Evolutionary conservation across 2,888 invertebrate genomes (phyloP).

Genomic region (Campoplex nolae): DNA sequence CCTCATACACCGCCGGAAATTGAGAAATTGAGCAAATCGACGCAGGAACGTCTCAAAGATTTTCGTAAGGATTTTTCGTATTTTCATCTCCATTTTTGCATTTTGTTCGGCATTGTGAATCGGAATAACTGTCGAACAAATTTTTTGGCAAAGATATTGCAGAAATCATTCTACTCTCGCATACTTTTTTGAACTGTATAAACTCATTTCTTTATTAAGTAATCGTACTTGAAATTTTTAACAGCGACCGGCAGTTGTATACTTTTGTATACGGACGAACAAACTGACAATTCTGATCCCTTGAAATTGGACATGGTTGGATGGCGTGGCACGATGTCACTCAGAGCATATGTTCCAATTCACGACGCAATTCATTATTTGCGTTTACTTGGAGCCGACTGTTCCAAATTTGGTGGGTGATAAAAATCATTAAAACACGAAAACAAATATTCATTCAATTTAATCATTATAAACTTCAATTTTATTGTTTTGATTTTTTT

Average conservation of each 20-base stretch:
- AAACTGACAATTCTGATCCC: conserved; percentile 85
- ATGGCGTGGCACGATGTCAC: conserved; percentile 95
- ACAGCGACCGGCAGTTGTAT: conserved; percentile 91
- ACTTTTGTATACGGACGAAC: conserved; percentile 87
- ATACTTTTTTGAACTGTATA: not conserved
- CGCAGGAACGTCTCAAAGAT: conserved; percentile 89
- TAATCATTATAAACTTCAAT: conserved; percentile 80
- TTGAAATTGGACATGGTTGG: conserved; percentile 91
- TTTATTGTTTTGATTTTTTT: not conserved
- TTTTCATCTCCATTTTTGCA: not conserved
- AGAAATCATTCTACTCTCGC: not conserved
- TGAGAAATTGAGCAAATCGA: conserved; percentile 87
- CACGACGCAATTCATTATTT: conserved; percentile 95
- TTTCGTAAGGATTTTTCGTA: conserved; percentile 86
- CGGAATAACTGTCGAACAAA: too few species aligned
- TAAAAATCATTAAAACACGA: not conserved
- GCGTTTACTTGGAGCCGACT: conserved; percentile 93
- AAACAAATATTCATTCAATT: not conserved
- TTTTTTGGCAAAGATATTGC: too few species aligned
- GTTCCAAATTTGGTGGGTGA: conserved; percentile 91
- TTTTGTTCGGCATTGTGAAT: conserved; percentile 36
- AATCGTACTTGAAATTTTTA: conserved; percentile 64
- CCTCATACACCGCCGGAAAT: conserved; percentile 92
- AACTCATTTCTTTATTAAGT: not conserved
- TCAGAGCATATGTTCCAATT: conserved; percentile 94